Percentiles rank a stretch among this genome's conserved stretches.
Evolutionary conservation across 2,888 invertebrate species (phyloP).

Genomic region (Diloba caeruleocephala): DNA sequence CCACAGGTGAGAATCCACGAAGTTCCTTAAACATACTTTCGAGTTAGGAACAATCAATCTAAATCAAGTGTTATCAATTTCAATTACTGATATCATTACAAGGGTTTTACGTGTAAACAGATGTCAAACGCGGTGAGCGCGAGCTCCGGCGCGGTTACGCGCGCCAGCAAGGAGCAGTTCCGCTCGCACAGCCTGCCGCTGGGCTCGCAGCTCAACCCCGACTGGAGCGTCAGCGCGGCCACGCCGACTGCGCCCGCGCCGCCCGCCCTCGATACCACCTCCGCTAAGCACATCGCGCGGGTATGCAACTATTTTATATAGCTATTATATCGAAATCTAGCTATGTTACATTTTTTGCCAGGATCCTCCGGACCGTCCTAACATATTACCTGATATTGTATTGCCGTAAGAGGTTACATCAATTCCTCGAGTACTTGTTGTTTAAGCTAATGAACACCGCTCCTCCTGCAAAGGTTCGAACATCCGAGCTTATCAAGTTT

Average conservation of each 20-base stretch:
- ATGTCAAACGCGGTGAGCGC: slow-evolving; percentile 45
- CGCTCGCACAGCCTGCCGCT: slow-evolving; percentile 90
- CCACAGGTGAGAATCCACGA: slow-evolving; percentile 67
- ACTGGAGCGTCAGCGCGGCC: slow-evolving; percentile 76
- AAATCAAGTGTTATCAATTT: not conserved
- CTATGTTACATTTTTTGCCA: slow-evolving; percentile 18
- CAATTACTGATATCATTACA: no score
- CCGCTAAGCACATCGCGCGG: slow-evolving; percentile 79
- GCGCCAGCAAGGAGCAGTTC: slow-evolving; percentile 84
- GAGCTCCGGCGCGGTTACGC: slow-evolving; percentile 33
- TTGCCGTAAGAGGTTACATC: no score
- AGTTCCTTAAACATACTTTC: no score
- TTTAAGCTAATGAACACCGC: slow-evolving; percentile 18
- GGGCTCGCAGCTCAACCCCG: slow-evolving; percentile 87
- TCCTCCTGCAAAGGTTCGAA: slow-evolving; percentile 30
- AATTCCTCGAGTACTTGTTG: slow-evolving; percentile 16
- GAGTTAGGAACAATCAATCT: no score
- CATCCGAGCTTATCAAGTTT: slow-evolving; percentile 44
- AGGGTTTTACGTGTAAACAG: slow-evolving; percentile 17
- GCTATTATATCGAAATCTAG: no score
- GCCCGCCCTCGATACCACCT: slow-evolving; percentile 56
- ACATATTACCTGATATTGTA: slow-evolving; percentile 6
- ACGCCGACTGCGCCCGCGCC: slow-evolving; percentile 49
- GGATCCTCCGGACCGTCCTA: slow-evolving; percentile 21
- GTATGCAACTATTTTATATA: no score